Conservation (phyloP, 2,888 invertebrate species). For the Trissoscelio sp. region DNA sequence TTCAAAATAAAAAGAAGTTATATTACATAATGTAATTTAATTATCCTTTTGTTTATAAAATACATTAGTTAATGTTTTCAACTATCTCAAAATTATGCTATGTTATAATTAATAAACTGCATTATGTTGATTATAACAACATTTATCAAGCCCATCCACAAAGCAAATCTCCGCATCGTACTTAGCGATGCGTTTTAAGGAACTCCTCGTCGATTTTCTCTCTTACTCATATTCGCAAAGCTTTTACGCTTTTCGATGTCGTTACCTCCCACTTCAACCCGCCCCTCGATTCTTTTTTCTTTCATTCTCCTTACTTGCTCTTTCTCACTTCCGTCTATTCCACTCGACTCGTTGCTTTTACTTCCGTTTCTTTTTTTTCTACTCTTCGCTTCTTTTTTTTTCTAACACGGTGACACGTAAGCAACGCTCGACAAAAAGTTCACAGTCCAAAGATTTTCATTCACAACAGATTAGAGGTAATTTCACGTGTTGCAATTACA, state of each 20-base stretch:
- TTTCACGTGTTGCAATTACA: slow-evolving; percentile 14
- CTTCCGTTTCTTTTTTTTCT: slow-evolving; percentile 49
- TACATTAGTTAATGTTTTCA: not conserved
- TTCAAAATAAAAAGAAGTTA: not conserved
- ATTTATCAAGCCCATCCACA: not conserved
- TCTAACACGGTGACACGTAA: slow-evolving; percentile 36
- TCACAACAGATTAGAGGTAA: slow-evolving; percentile 30
- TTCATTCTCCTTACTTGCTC: slow-evolving; percentile 31
- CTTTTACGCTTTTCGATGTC: slow-evolving; percentile 58
- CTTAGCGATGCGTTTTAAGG: slow-evolving; percentile 32
- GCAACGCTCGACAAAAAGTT: slow-evolving; percentile 37
- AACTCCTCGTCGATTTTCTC: slow-evolving; percentile 42
- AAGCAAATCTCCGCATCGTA: slow-evolving; percentile 18
- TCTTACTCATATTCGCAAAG: slow-evolving; percentile 54
- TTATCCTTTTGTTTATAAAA: not conserved
- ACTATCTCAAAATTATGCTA: not conserved
- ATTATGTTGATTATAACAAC: slow-evolving; percentile 2
- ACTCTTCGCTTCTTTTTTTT: slow-evolving; percentile 22
- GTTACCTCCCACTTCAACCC: slow-evolving; percentile 54
- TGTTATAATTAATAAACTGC: slow-evolving; percentile 9
- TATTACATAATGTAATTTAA: no score
- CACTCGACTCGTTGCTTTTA: slow-evolving; percentile 51
- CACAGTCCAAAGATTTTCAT: slow-evolving; percentile 4
- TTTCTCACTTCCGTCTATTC: slow-evolving; percentile 54
- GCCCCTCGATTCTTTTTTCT: slow-evolving; percentile 19